A percentile compares a stretch with the other conserved stretches of the same genome.
Evolutionary conservation across 1,140 invertebrate genomes (phyloP).

Genomic region (Elysia chlorotica): DNA sequence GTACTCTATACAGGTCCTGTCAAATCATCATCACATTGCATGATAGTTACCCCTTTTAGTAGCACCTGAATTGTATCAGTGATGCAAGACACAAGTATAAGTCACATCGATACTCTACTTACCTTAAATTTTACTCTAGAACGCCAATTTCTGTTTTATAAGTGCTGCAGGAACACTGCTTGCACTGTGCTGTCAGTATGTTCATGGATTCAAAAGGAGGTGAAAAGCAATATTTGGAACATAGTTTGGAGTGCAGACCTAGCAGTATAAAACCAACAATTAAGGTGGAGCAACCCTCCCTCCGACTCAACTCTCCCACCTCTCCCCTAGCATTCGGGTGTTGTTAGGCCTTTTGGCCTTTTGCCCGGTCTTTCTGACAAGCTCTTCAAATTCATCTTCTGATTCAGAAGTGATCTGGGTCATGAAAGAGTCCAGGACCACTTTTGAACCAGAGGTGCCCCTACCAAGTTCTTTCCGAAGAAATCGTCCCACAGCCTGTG

Average conservation of each 20-base stretch:
- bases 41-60: neutral
- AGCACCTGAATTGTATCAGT: neutral
- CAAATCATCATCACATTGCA: neutral
- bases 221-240: too few relatives aligned
- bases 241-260: neutral
- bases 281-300: neutral
- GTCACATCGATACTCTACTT: neutral
- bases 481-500: neutral
- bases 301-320: slow-evolving; percentile 5
- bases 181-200: neutral
- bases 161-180: neutral
- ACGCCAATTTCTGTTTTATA: neutral
- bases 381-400: too few relatives aligned
- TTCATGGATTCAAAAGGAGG: neutral
- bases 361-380: too few relatives aligned
- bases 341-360: too few relatives aligned
- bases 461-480: neutral
- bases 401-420: neutral
- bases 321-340: slow-evolving; percentile 9
- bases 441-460: neutral
- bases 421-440: neutral
- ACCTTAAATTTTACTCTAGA: neutral
- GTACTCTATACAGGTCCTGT: too few relatives aligned
- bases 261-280: neutral
- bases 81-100: neutral